phyloP scores from a whole-genome alignment of 2,888 invertebrate genomes.

The Acanthosepion pharaonis region DNA sequence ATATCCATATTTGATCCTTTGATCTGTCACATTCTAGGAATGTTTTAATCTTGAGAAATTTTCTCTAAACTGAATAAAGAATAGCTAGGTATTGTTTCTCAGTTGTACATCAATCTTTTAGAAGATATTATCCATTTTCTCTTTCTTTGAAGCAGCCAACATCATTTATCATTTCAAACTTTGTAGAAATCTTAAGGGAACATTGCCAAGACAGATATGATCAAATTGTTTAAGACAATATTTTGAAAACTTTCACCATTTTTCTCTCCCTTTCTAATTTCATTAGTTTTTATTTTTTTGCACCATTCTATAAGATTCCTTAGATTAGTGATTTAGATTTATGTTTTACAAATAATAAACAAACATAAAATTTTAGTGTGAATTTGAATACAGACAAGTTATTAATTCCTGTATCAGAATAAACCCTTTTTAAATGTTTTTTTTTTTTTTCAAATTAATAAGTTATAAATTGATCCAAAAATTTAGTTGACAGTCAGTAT shows the following conservation, averaged over 20 bases:
- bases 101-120: not conserved
- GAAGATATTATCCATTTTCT: not conserved
- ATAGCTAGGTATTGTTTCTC: not conserved
- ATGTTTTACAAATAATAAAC: too few species aligned
- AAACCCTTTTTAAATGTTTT: too few species aligned
- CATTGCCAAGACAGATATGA: not conserved
- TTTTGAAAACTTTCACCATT: not conserved
- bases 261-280: not conserved
- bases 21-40: not conserved
- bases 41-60: not conserved
- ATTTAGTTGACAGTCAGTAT: too few species aligned
- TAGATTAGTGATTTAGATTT: not conserved
- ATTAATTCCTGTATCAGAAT: too few species aligned
- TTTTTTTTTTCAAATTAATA: too few species aligned
- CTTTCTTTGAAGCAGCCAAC: not conserved
- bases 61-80: not conserved
- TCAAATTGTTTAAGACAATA: not conserved
- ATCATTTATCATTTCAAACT: not conserved
- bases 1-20: not conserved
- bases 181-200: not conserved
- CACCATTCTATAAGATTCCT: not conserved
- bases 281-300: not conserved
- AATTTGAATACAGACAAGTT: too few species aligned
- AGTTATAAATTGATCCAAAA: too few species aligned
- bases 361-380: too few species aligned